Evolutionary conservation across 92 coral and sea anemone genomes (phyloP).

Genomic region (Palythoa heliodiscus): DNA sequence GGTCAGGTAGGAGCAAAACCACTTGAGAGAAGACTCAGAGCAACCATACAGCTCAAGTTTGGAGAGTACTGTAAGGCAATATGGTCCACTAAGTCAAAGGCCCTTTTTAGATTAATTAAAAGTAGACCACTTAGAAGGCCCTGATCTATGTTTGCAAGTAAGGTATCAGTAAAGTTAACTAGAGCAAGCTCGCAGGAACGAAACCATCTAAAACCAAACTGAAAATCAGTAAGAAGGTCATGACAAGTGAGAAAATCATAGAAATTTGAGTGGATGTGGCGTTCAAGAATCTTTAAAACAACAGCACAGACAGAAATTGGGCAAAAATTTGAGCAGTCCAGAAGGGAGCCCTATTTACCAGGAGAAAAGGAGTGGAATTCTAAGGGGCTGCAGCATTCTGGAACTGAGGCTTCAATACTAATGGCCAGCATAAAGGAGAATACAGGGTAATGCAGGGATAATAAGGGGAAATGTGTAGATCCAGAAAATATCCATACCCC

Average conservation of each 20-base stretch:
- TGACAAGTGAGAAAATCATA: neutral
- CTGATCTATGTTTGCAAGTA: conserved; percentile 42
- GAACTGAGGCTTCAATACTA: too few species aligned
- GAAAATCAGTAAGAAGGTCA: neutral
- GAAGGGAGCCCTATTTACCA: too few species aligned
- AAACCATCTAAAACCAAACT: conserved; percentile 34
- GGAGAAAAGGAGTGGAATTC: too few species aligned
- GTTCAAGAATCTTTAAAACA: conserved; percentile 16
- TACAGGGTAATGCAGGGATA: too few species aligned
- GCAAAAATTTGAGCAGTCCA: too few species aligned
- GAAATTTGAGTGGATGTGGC: neutral
- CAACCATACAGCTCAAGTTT: conserved; percentile 37
- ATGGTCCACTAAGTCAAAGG: too few species aligned
- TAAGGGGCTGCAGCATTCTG: too few species aligned
- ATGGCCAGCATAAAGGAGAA: too few species aligned
- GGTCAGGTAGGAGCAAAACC: conserved; percentile 52
- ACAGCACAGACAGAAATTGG: neutral
- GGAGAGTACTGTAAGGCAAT: conserved; percentile 13
- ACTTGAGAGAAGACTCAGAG: conserved; percentile 23
- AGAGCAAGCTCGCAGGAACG: conserved; percentile 57
- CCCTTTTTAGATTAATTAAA: conserved; percentile 49
- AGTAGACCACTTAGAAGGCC: conserved; percentile 44
- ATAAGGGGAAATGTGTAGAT: too few species aligned
- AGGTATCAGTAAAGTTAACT: conserved; percentile 32
- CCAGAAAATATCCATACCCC: too few species aligned